Evolutionary conservation across 2,797 vertebrate species (phyloP).

Genomic region (Allochrocebus solatus): DNA sequence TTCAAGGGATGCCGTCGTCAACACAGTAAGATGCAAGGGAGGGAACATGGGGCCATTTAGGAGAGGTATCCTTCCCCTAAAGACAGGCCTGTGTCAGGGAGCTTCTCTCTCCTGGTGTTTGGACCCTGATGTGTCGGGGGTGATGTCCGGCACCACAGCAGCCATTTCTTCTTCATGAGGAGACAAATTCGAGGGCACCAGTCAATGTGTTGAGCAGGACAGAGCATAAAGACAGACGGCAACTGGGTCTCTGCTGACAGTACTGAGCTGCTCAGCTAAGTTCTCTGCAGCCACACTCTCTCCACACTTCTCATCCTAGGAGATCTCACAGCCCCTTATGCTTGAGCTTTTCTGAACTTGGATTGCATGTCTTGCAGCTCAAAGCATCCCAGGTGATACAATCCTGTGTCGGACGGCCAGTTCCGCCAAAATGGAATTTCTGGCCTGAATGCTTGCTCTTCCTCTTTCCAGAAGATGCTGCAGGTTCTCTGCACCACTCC

Average conservation of each 20-base stretch:
- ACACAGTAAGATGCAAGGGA: background rate
- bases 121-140: background rate
- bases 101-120: background rate
- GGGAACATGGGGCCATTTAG: background rate
- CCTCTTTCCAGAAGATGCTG: background rate
- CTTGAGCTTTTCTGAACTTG: background rate
- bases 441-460: background rate
- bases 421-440: background rate
- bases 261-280: background rate
- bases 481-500: background rate
- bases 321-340: background rate
- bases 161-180: slow-evolving; percentile 1
- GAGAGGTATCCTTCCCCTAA: background rate
- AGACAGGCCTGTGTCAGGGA: background rate
- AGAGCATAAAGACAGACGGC: background rate
- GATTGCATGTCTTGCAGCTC: background rate
- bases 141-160: background rate
- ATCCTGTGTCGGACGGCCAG: background rate
- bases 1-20: background rate
- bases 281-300: background rate
- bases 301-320: background rate
- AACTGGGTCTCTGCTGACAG: background rate
- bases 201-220: background rate
- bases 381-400: background rate
- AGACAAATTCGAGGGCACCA: background rate